These are phyloP conservation scores for Phortica okadai DNA, from an alignment of 2,888 invertebrate genomes.

Conservation along the genomic window DNA sequence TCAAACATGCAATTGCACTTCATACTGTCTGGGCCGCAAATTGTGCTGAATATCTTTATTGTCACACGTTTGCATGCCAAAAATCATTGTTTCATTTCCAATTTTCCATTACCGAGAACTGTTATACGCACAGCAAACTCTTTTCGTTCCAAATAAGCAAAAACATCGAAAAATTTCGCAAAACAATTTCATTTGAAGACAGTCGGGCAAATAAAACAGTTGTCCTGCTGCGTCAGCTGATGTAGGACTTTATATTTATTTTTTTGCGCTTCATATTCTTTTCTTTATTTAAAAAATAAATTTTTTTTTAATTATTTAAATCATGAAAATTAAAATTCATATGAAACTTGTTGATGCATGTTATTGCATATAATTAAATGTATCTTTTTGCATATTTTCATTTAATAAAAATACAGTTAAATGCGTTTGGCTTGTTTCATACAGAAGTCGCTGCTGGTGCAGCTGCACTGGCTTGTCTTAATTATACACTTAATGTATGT, in stretches of 20 bases:
- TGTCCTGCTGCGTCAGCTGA: neutral
- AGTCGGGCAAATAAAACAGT: too few species aligned
- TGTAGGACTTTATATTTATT: neutral
- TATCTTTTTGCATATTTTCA: too few species aligned
- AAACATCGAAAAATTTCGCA: too few species aligned
- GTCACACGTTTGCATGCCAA: neutral
- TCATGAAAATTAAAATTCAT: neutral
- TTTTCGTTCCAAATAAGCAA: too few species aligned
- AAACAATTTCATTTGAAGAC: too few species aligned
- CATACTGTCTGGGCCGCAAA: neutral
- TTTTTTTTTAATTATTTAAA: neutral
- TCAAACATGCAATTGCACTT: constrained; percentile 21
- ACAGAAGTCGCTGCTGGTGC: too few species aligned
- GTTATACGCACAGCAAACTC: constrained; percentile 9
- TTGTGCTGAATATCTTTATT: constrained; percentile 1
- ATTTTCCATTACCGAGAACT: constrained; percentile 4
- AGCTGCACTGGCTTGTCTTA: too few species aligned
- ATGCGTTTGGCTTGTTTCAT: too few species aligned
- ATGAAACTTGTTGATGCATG: too few species aligned
- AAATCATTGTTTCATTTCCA: constrained; percentile 5
- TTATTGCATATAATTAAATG: too few species aligned
- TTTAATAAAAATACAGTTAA: too few species aligned
- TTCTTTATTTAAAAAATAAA: neutral
- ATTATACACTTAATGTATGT: too few species aligned
- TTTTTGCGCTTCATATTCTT: neutral